Conservation (phyloP, 2,797 vertebrate genomes). For the Malacoraja senta region DNA sequence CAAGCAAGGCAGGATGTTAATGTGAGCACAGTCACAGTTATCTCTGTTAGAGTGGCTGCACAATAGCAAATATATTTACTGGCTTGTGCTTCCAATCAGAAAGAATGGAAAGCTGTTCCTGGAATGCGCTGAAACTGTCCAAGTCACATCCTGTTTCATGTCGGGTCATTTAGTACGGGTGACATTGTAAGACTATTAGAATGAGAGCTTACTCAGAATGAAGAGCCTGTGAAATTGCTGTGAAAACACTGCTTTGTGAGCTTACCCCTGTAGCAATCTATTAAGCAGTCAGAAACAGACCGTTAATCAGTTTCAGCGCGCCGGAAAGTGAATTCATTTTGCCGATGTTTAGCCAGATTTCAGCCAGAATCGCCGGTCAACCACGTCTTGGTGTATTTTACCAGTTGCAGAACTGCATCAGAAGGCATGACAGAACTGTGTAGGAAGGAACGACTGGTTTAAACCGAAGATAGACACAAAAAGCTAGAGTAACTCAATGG, state of each 20-base stretch:
- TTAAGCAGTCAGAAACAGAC: slow-evolving; percentile 39
- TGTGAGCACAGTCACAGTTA: neutral
- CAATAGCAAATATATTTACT: neutral
- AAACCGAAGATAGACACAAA: no score
- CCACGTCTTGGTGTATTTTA: neutral
- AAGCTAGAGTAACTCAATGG: no score
- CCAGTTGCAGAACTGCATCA: neutral
- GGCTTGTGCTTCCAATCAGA: neutral
- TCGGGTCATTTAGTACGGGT: neutral
- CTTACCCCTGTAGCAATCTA: slow-evolving; percentile 39
- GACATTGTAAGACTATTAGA: slow-evolving; percentile 13
- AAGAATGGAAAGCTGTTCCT: slow-evolving; percentile 38
- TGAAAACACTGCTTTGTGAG: slow-evolving; percentile 44
- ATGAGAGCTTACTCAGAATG: slow-evolving; percentile 44
- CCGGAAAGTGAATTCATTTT: slow-evolving; percentile 37
- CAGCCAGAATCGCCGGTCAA: neutral
- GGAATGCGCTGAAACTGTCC: slow-evolving; percentile 41
- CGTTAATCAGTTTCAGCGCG: slow-evolving; percentile 40
- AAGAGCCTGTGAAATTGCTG: slow-evolving; percentile 47
- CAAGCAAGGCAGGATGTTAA: neutral
- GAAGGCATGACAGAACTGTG: neutral
- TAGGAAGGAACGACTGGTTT: no score
- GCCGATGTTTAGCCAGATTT: neutral
- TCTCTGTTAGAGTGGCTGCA: neutral
- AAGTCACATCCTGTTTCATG: slow-evolving; percentile 38